Conservation (phyloP, 2,888 invertebrate species). For the Limulus polyphemus region DNA sequence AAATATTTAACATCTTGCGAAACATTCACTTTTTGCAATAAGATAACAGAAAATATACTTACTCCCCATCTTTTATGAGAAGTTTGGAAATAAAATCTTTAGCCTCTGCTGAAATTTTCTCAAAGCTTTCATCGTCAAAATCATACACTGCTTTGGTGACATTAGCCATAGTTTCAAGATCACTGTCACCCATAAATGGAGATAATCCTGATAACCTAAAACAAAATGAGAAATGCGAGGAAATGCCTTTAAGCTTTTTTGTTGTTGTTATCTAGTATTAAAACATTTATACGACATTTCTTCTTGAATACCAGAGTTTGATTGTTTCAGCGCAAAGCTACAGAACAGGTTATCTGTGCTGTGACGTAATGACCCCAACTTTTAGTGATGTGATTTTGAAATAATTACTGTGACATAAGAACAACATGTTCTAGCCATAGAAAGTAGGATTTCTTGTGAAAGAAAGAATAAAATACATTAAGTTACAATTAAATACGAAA, state of each 20-base stretch:
- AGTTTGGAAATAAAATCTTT: conserved; percentile 90
- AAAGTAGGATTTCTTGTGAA: no score
- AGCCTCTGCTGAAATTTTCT: conserved; percentile 82
- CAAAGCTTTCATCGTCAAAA: conserved; percentile 93
- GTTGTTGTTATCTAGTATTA: neutral
- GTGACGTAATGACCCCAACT: no score
- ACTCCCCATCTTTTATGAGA: conserved; percentile 82
- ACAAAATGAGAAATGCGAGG: conserved; percentile 6
- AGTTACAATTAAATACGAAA: no score
- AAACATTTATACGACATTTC: neutral
- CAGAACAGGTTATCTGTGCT: no score
- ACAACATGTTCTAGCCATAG: no score
- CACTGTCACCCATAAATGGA: conserved; percentile 96
- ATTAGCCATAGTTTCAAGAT: conserved; percentile 96
- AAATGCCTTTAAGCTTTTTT: neutral
- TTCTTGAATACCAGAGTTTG: neutral
- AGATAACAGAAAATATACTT: conserved; percentile 41
- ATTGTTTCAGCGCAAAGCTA: no score
- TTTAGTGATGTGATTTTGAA: no score
- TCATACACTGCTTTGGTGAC: conserved; percentile 94
- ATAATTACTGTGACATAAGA: no score
- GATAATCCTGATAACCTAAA: conserved; percentile 73
- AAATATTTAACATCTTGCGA: no score
- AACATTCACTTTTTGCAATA: no score
- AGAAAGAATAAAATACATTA: no score